phyloP scores from a whole-genome alignment of 2,888 invertebrate genomes.

The Mylabris sibirica region DNA sequence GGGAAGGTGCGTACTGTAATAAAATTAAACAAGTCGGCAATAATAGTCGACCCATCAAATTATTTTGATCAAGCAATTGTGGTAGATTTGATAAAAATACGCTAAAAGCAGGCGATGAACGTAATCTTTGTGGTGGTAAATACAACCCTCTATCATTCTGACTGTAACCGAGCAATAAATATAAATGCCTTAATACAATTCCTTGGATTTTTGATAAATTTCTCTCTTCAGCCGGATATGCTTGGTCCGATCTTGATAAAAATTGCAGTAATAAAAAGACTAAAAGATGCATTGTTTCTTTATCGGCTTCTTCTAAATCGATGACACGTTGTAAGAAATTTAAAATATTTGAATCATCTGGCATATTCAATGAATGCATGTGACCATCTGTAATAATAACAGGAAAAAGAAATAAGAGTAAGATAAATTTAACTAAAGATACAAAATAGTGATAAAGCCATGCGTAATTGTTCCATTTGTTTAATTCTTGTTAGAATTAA shows the following conservation, averaged over 20 bases:
- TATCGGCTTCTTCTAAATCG: constrained; percentile 93
- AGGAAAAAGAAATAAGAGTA: too few species aligned
- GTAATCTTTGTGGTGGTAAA: constrained; percentile 85
- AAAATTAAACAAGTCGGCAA: constrained; percentile 84
- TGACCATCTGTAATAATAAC: constrained; percentile 74
- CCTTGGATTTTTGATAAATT: constrained; percentile 79
- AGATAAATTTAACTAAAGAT: not conserved
- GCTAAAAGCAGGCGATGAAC: constrained; percentile 93
- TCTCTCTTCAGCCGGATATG: constrained; percentile 89
- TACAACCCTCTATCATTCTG: constrained; percentile 90
- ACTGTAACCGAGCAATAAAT: constrained; percentile 91
- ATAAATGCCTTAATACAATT: constrained; percentile 89
- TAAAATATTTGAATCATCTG: constrained; percentile 81
- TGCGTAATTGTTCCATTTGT: constrained; percentile 16
- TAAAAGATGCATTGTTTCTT: constrained; percentile 93
- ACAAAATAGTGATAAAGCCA: constrained; percentile 24
- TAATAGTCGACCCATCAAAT: constrained; percentile 88
- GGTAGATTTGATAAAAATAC: constrained; percentile 94
- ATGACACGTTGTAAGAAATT: constrained; percentile 85
- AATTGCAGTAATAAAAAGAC: constrained; percentile 98
- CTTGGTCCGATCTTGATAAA: constrained; percentile 82
- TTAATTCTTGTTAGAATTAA: constrained; percentile 9
- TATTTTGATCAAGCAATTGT: constrained; percentile 94
- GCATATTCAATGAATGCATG: constrained; percentile 82
- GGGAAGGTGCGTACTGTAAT: constrained; percentile 84